These are phyloP conservation scores for Drosophila nannoptera DNA, from an alignment of 1,140 invertebrate genomes.

Conservation along the genomic window DNA sequence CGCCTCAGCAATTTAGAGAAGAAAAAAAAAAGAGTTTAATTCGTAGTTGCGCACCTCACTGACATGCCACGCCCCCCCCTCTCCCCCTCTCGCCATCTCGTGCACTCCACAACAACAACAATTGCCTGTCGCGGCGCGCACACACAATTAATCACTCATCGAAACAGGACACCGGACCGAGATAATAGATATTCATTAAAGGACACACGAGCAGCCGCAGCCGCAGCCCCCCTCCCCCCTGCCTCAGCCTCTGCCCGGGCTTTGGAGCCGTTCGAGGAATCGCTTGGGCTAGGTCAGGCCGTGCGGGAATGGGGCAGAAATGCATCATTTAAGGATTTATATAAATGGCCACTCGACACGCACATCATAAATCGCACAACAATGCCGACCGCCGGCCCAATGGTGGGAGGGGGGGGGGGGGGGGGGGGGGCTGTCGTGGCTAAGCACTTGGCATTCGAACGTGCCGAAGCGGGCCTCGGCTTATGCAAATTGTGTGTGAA, in stretches of 20 bases:
- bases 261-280: no score
- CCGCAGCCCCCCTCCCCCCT: no score
- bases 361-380: slow-evolving; percentile 72
- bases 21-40: neutral
- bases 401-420: neutral
- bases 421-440: neutral
- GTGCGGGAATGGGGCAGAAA: slow-evolving; percentile 4
- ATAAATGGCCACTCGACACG: slow-evolving; percentile 75
- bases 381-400: neutral
- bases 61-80: neutral
- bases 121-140: slow-evolving; percentile 56
- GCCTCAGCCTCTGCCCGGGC: no score
- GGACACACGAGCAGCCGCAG: neutral
- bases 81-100: neutral
- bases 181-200: slow-evolving; percentile 71
- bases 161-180: slow-evolving; percentile 59
- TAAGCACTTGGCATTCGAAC: slow-evolving; percentile 4
- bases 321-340: slow-evolving; percentile 71
- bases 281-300: no score
- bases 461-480: slow-evolving; percentile 58
- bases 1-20: slow-evolving; percentile 17
- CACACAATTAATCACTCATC: slow-evolving; percentile 62
- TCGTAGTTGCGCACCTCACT: slow-evolving; percentile 32
- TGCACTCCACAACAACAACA: slow-evolving; percentile 36
- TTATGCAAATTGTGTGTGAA: slow-evolving; percentile 58